These are phyloP conservation scores for Ommatoiulus sabulosus DNA, from an alignment of 2,888 invertebrate genomes.

Conservation along the genomic window DNA sequence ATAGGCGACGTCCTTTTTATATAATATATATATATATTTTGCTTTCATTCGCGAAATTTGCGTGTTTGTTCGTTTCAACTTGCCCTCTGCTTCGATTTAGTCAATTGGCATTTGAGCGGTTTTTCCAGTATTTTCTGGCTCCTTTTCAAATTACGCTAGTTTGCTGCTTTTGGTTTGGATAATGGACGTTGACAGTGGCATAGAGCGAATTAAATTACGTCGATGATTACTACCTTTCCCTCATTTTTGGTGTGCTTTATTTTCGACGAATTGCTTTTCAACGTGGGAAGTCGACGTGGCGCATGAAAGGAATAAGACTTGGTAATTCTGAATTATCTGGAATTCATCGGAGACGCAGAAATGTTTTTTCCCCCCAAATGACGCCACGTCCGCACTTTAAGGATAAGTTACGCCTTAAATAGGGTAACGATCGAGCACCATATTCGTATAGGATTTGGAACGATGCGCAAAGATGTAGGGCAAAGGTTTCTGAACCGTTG, in stretches of 20 bases:
- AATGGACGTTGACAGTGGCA: background rate
- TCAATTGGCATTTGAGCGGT: background rate
- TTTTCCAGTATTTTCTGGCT: background rate
- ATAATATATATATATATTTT: too few species aligned
- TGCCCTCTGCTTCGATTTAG: background rate
- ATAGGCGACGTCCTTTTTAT: too few species aligned
- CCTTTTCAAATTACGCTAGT: background rate
- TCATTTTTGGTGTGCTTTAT: background rate
- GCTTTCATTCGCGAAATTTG: too few species aligned
- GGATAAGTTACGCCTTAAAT: background rate
- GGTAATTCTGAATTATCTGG: conserved; percentile 7
- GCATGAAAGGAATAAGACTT: background rate
- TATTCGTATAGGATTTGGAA: background rate
- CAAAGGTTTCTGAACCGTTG: background rate
- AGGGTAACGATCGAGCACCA: background rate
- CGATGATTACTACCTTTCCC: background rate
- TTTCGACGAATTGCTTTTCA: background rate
- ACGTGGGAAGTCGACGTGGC: background rate
- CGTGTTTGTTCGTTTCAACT: too few species aligned
- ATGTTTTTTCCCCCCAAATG: background rate
- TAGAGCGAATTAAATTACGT: background rate
- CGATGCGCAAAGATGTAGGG: background rate
- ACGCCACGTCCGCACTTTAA: background rate
- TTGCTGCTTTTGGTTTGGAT: background rate
- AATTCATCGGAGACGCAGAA: background rate